Evolutionary conservation across 1,140 invertebrate species (phyloP).

Genomic region (Eubasilissa regina): DNA sequence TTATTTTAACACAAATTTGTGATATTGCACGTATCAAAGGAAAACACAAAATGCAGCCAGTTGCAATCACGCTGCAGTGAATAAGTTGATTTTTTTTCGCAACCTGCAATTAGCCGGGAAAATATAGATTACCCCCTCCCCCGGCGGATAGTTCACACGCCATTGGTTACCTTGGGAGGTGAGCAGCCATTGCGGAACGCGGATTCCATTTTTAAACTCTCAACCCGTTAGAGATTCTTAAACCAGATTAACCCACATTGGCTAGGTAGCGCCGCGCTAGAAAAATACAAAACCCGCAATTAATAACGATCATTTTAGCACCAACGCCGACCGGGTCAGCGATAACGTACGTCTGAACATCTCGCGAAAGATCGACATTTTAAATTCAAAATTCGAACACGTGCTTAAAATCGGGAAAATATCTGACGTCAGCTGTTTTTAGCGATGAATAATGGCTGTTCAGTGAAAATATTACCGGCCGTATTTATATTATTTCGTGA

Average conservation of each 20-base stretch:
- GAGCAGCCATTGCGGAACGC: constrained; percentile 21
- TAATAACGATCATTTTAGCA: constrained; percentile 36
- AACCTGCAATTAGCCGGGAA: constrained; percentile 33
- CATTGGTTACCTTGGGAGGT: constrained; percentile 40
- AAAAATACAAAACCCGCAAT: constrained; percentile 39
- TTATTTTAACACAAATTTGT: too few species aligned
- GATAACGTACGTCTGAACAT: background rate
- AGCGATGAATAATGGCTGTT: too few species aligned
- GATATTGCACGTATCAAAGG: too few species aligned
- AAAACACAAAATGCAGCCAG: background rate
- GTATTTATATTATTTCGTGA: too few species aligned
- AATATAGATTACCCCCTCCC: constrained; percentile 24
- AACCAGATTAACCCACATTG: constrained; percentile 31
- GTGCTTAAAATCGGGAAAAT: too few species aligned
- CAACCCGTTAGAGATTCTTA: constrained; percentile 20
- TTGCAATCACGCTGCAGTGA: constrained; percentile 4
- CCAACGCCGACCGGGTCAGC: background rate
- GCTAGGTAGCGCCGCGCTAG: background rate
- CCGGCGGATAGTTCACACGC: constrained; percentile 27
- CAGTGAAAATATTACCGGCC: too few species aligned
- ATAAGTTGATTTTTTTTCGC: constrained; percentile 32
- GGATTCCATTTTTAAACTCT: constrained; percentile 45
- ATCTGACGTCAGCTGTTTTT: too few species aligned
- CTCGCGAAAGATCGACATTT: background rate
- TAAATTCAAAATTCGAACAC: background rate